Conservation (phyloP, 2,888 invertebrate genomes). For the Teleiodes luculella region DNA sequence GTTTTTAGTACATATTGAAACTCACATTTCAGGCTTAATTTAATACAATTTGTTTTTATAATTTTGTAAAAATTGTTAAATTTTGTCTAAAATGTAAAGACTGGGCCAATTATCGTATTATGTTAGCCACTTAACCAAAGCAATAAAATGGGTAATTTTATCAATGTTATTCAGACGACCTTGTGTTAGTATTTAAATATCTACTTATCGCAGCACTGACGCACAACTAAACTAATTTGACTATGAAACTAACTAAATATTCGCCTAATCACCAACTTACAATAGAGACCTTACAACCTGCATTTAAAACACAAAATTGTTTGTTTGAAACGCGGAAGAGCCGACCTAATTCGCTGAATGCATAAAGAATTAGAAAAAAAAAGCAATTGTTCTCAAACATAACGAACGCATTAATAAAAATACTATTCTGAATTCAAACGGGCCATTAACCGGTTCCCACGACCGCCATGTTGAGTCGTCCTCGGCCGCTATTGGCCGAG, state of each 20-base stretch:
- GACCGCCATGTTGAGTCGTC: constrained; percentile 75
- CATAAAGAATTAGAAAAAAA: constrained; percentile 33
- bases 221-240: constrained; percentile 13
- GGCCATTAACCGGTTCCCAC: constrained; percentile 77
- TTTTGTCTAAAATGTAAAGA: not conserved
- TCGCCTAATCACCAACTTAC: not conserved
- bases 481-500: constrained; percentile 75
- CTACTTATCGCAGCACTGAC: not conserved
- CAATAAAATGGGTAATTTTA: not conserved
- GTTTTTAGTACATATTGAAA: not conserved
- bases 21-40: not conserved
- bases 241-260: constrained; percentile 7
- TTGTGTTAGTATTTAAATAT: not conserved
- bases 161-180: constrained; percentile 1
- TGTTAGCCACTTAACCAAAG: not conserved
- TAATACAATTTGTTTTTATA: not conserved
- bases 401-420: constrained; percentile 66
- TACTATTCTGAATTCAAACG: constrained; percentile 78
- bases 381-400: constrained; percentile 61
- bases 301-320: constrained; percentile 8
- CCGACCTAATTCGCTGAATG: constrained; percentile 12
- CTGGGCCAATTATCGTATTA: not conserved
- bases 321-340: constrained; percentile 6
- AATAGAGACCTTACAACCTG: constrained; percentile 13
- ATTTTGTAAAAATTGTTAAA: too few relatives aligned